A percentile compares a stretch with the other conserved stretches of the same genome.
Evolutionary conservation across 2,797 vertebrate species (phyloP).

Genomic region (Malacoctenus gilli): DNA sequence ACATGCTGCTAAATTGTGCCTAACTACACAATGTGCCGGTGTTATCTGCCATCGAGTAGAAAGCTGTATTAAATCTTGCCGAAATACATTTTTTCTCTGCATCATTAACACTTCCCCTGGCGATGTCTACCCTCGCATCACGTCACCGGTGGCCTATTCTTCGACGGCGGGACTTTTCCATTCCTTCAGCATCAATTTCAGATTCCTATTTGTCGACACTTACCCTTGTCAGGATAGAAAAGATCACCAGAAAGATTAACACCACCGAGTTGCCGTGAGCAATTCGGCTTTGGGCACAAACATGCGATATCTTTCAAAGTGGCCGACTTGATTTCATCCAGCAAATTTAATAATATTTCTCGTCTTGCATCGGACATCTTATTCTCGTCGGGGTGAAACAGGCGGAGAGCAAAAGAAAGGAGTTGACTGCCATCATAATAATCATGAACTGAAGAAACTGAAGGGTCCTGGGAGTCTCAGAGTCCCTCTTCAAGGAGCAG

Average conservation of each 20-base stretch:
- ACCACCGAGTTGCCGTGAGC: constrained; percentile 10
- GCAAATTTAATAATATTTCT: constrained; percentile 31
- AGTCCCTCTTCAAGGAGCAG: constrained; percentile 4
- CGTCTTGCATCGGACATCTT: constrained; percentile 16
- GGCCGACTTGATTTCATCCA: constrained; percentile 28
- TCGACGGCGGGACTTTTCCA: constrained; percentile 20
- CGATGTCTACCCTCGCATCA: constrained; percentile 2
- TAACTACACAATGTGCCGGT: constrained; percentile 23
- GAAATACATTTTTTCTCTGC: constrained; percentile 13
- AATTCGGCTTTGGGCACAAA: constrained; percentile 21
- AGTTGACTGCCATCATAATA: constrained; percentile 1
- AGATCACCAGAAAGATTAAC: constrained; percentile 48
- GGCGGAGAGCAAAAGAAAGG: constrained; percentile 1
- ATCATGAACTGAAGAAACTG: constrained; percentile 2
- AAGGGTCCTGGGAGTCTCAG: constrained; percentile 2
- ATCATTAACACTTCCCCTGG: constrained; percentile 19
- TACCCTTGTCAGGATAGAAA: constrained; percentile 33
- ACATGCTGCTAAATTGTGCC: constrained; percentile 29
- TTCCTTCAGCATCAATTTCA: constrained; percentile 33
- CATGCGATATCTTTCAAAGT: constrained; percentile 26
- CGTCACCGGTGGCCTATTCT: constrained; percentile 5
- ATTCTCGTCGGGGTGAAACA: constrained; percentile 9
- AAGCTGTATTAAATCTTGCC: constrained; percentile 25
- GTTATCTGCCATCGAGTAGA: constrained; percentile 30
- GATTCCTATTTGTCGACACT: constrained; percentile 25